Evolutionary conservation across 2,113 vertebrate species (phyloP).

Genomic region (Natator depressus): DNA sequence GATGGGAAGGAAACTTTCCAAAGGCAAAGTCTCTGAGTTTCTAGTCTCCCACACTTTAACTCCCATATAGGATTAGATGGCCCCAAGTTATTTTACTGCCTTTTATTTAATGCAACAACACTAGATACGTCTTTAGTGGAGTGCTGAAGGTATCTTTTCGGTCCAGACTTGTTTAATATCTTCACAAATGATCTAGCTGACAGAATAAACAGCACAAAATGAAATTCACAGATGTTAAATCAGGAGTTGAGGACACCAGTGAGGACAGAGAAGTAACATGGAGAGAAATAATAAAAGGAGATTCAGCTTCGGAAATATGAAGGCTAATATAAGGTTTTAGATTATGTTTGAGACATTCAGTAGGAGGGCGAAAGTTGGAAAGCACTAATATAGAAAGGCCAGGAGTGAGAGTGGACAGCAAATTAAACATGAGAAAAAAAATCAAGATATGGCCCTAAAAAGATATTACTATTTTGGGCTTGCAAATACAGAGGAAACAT

Average conservation of each 20-base stretch:
- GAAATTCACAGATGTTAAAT: neutral
- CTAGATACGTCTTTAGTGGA: neutral
- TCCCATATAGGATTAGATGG: rapidly evolving
- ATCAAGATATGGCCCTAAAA: neutral
- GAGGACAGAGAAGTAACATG: neutral
- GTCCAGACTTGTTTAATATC: neutral
- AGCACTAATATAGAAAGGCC: neutral
- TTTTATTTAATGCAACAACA: neutral
- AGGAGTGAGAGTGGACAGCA: neutral
- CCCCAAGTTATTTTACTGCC: neutral
- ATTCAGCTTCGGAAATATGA: neutral
- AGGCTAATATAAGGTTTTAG: neutral
- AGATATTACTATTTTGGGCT: rapidly evolving
- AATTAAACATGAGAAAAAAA: neutral
- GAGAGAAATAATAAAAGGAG: neutral
- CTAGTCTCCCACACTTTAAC: neutral
- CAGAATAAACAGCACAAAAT: neutral
- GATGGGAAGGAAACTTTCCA: neutral
- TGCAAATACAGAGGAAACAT: neutral
- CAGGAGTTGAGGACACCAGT: neutral
- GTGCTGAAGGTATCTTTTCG: neutral
- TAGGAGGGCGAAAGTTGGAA: neutral
- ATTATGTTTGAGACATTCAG: neutral
- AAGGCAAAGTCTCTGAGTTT: neutral
- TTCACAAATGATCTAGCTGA: rapidly evolving